A percentile compares a stretch with the other conserved stretches of the same genome.
These are phyloP conservation scores for Caenorhabditis remanei DNA, from an alignment of 1,140 invertebrate species.

Conservation along the genomic window DNA sequence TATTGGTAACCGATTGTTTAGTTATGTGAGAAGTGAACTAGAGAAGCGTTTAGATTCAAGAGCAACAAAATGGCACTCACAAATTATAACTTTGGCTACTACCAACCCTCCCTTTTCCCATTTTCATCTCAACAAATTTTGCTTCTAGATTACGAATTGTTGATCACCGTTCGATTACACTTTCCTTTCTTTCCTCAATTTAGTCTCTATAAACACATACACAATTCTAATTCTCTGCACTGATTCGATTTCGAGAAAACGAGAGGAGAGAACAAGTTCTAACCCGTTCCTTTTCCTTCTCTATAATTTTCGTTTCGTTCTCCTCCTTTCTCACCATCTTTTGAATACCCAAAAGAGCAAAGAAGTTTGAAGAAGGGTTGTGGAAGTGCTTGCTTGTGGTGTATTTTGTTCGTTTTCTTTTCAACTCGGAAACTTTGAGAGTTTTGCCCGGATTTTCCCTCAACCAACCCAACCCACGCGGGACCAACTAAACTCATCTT, in stretches of 20 bases:
- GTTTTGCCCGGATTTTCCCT: neutral
- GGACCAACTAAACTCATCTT: slow-evolving; percentile 44
- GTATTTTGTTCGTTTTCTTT: neutral
- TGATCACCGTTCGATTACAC: neutral
- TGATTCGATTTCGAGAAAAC: slow-evolving; percentile 40
- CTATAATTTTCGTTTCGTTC: neutral
- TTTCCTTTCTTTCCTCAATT: neutral
- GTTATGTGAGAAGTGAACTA: slow-evolving; percentile 12
- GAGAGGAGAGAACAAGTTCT: slow-evolving; percentile 3
- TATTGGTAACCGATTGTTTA: neutral
- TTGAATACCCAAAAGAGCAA: neutral
- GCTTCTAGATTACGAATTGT: neutral
- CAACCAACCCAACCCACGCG: slow-evolving; percentile 7
- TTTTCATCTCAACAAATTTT: too few species aligned
- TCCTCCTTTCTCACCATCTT: neutral
- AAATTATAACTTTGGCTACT: slow-evolving; percentile 23
- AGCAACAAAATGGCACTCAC: neutral
- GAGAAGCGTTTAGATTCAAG: neutral
- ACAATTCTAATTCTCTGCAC: slow-evolving; percentile 9
- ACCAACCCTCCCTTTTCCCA: neutral
- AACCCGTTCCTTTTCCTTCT: neutral
- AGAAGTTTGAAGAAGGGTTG: neutral
- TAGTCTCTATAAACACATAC: neutral
- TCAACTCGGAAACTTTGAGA: neutral
- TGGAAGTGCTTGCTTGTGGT: neutral